A percentile compares a stretch with the other conserved stretches of the same genome.
Evolutionary conservation across 1,140 invertebrate species (phyloP).

Genomic region (Pogonus chalceus): DNA sequence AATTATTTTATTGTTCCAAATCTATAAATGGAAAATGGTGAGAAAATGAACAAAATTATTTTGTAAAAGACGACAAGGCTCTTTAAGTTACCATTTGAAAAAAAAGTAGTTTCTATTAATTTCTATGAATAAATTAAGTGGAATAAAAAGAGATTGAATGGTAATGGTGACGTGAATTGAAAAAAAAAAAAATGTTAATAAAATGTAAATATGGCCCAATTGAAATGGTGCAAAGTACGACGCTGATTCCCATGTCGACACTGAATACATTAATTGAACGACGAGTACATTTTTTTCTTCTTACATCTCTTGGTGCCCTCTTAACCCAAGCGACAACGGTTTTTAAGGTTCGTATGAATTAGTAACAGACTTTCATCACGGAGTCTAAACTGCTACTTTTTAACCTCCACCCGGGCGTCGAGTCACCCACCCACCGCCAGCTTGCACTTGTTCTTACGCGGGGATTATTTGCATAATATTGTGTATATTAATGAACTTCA

Average conservation of each 20-base stretch:
- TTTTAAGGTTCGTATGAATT: slow-evolving; percentile 29
- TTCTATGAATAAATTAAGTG: too few species aligned
- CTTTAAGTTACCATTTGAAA: too few species aligned
- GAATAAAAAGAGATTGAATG: too few species aligned
- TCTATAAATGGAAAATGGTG: too few species aligned
- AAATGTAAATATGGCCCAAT: too few species aligned
- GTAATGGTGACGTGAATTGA: too few species aligned
- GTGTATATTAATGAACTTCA: background rate
- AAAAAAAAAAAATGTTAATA: too few species aligned
- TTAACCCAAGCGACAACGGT: slow-evolving; percentile 22
- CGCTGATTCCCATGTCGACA: slow-evolving; percentile 8
- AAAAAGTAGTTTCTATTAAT: too few species aligned
- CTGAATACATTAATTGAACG: slow-evolving; percentile 31
- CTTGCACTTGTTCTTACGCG: slow-evolving; percentile 12
- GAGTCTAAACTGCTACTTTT: slow-evolving; percentile 33
- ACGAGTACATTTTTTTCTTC: slow-evolving; percentile 25
- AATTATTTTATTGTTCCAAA: too few species aligned
- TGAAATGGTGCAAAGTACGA: slow-evolving; percentile 2
- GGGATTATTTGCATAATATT: slow-evolving; percentile 31
- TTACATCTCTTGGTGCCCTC: slow-evolving; percentile 12
- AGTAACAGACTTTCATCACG: slow-evolving; percentile 31
- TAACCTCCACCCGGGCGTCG: slow-evolving; percentile 17
- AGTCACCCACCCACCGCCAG: background rate
- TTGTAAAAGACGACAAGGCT: too few species aligned
- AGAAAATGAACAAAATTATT: too few species aligned